These are phyloP conservation scores for Calephelis perditalis DNA, from an alignment of 2,888 invertebrate species.

Conservation along the genomic window DNA sequence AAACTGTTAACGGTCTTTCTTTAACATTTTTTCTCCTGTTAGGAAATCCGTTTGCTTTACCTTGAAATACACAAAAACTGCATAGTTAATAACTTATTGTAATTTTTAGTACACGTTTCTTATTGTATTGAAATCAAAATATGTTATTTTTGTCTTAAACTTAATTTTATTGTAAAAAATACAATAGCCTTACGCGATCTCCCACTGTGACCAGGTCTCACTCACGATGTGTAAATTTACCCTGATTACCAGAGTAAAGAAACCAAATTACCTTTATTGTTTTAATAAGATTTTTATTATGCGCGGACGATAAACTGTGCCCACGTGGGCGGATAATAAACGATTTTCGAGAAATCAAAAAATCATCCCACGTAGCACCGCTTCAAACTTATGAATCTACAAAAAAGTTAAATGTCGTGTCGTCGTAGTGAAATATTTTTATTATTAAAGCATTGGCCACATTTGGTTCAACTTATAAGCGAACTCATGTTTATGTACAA, in stretches of 20 bases:
- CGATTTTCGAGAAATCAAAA: constrained; percentile 44
- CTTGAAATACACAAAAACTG: no score
- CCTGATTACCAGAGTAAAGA: constrained; percentile 16
- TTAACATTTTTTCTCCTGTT: no score
- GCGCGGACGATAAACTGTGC: constrained; percentile 11
- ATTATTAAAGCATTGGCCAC: constrained; percentile 49
- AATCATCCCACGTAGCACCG: constrained; percentile 51
- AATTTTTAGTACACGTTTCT: no score
- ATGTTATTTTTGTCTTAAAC: no score
- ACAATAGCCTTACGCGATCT: background rate
- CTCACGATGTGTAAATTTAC: constrained; percentile 9
- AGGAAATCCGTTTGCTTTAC: no score
- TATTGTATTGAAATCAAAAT: no score
- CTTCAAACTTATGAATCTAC: constrained; percentile 38
- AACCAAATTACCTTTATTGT: constrained; percentile 15
- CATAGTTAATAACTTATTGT: no score
- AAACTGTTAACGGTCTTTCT: no score
- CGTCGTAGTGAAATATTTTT: constrained; percentile 55
- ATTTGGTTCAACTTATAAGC: constrained; percentile 32
- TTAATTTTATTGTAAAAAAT: background rate
- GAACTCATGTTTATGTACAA: background rate
- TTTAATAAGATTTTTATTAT: constrained; percentile 20
- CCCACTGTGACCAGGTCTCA: constrained; percentile 13
- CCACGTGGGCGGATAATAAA: constrained; percentile 32
- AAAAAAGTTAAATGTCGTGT: constrained; percentile 46